Base-by-base conservation (phyloP, 2,113 vertebrate species). In the Perca flavescens region DNA sequence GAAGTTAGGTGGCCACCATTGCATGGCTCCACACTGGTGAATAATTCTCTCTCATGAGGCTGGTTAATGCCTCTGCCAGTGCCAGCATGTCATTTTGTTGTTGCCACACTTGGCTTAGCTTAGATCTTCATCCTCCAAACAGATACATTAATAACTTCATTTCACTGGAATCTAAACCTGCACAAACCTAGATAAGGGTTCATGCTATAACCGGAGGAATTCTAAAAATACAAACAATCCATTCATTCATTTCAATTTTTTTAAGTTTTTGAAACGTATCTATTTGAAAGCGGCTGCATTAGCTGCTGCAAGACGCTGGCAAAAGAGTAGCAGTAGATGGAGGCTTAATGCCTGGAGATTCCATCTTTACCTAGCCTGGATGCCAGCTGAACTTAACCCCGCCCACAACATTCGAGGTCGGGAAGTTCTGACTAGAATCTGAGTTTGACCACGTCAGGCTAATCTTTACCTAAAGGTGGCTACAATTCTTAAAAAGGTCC, bases 41-140 rank as follows among this genome's bases (percentile, higher is more conserved):
- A 94, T 93, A 88, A 94, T 93, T 94, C 92, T 74, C 89, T 92
- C 86, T 91, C 76, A 92, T 93, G 91, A 84, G 67, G 72, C 9
- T 1, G 40, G 47, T 22, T 89, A 74, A 92, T 75, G 74, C 7
- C 36, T 50, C 80, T 61, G 22, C 28, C 70, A 17, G 57, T 25
- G 79, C 72, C 76, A 75, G 65, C 53, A 2, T 57, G 86, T 80
- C 88, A 80, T 86, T 92, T 86, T 88, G 84, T 77, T 86, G 82
- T 71, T 68, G 78, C 69, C 69, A 75, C 80, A 50, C 62, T 57
- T 47, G 64, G 58, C 25, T 34, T 34, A 49, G 52, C 68, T 80
- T 40, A 63, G 68, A 72, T 79, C 84, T 77, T 9, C 9, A 4
- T 34, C 43, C 49, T 65, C 53, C 67, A 69, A 54, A 69, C 66